Percentiles rank a stretch among this genome's conserved stretches.
Evolutionary conservation across 2,888 invertebrate species (phyloP).

Genomic region (Drosophila anomelani): DNA sequence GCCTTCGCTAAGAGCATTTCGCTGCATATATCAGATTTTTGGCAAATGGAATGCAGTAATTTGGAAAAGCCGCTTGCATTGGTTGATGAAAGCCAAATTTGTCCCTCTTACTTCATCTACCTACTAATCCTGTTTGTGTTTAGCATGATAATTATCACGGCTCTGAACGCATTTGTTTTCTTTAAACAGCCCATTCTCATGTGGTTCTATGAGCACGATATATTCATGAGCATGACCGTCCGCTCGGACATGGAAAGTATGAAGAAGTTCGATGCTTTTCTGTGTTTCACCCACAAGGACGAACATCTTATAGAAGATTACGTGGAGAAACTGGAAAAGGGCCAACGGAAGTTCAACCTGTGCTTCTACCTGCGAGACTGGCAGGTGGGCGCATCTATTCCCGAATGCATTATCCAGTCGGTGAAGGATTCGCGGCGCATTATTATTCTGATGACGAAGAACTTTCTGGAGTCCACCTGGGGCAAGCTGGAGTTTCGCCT

Average conservation of each 20-base stretch:
- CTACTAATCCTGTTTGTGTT: neutral
- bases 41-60: neutral
- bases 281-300: slow-evolving; percentile 38
- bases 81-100: slow-evolving; percentile 17
- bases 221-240: slow-evolving; percentile 14
- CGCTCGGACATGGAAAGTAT: slow-evolving; percentile 10
- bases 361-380: slow-evolving; percentile 48
- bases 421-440: slow-evolving; percentile 36
- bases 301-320: neutral
- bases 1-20: neutral
- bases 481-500: no score
- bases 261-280: slow-evolving; percentile 31
- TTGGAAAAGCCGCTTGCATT: neutral
- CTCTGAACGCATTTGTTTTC: slow-evolving; percentile 3
- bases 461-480: no score
- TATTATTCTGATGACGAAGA: slow-evolving; percentile 37
- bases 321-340: slow-evolving; percentile 1
- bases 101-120: slow-evolving; percentile 7
- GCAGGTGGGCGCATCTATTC: neutral
- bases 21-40: neutral
- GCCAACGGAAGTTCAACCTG: slow-evolving; percentile 8
- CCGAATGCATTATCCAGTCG: slow-evolving; percentile 26
- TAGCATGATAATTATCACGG: neutral
- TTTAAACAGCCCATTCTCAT: slow-evolving; percentile 19
- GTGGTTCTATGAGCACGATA: slow-evolving; percentile 39